Evolutionary conservation across 2,113 vertebrate species (phyloP).

Genomic region (Nematolebias whitei): DNA sequence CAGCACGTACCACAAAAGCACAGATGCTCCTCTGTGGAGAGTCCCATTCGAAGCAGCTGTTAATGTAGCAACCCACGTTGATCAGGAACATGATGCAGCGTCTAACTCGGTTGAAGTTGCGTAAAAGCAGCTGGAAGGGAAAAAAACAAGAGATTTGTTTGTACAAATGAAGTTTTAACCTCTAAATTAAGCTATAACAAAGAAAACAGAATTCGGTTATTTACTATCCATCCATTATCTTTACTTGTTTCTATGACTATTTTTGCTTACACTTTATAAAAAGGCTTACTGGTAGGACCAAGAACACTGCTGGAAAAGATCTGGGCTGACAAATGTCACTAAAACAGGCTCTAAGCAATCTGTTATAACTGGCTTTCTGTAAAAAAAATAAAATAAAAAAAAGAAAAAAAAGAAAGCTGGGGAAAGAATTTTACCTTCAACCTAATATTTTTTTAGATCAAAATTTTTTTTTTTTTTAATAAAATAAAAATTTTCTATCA

Average conservation of each 20-base stretch:
- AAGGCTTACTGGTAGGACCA: background rate
- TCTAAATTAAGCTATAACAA: background rate
- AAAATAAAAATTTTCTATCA: background rate
- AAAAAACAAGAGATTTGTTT: background rate
- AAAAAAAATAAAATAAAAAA: no score
- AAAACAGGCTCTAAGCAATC: background rate
- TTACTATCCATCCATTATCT: no score
- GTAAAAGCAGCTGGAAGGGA: slow-evolving; percentile 85
- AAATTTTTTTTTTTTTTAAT: no score
- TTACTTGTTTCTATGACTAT: no score
- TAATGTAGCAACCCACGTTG: slow-evolving; percentile 91
- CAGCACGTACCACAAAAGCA: slow-evolving; percentile 90
- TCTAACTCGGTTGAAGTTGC: slow-evolving; percentile 91
- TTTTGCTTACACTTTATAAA: background rate
- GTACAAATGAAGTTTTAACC: background rate
- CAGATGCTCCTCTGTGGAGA: slow-evolving; percentile 96
- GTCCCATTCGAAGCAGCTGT: slow-evolving; percentile 98
- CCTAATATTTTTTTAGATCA: no score
- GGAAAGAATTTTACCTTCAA: no score
- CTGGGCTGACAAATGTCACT: slow-evolving; percentile 2
- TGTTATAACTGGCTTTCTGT: no score
- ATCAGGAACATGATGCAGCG: slow-evolving; percentile 92
- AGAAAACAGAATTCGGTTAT: background rate
- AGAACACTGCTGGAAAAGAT: slow-evolving; percentile 3
- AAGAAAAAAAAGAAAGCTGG: no score